Evolutionary conservation across 2,113 vertebrate species (phyloP), one percentile per base, ranked within the genome.

Genomic region (Neolamprologus brichardi): DNA sequence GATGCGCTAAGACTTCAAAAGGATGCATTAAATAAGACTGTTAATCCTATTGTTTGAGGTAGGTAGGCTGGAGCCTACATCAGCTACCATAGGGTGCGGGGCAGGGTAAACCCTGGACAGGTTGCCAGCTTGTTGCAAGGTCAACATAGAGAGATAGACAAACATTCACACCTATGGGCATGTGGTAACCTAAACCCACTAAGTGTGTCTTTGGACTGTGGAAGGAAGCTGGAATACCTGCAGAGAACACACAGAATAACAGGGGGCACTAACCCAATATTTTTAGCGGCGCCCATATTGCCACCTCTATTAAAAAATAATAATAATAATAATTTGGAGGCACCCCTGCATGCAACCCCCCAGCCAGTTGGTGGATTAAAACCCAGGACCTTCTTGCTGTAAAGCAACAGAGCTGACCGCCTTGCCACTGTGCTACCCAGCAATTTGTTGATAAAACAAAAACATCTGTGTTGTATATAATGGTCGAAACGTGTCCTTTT

Each of bases 181-280:
- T 37, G 0, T 37, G 0, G 60, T 37, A 37, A 3, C 10, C 32
- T 64, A 64, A 64, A 64, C 10, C 18, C 60, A 64, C 60, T 13
- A 37, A 64, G 32, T 64, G 32, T 64, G 32, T 5, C 60, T 64
- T 2, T 64, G 32, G 10, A 13, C 60, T 64, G 60, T 64, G 60
- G 10, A 37, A 64, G 60, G 60, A 64, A 64, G 60, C 60, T 64
- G 60, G 60, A 64, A n/a, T 20, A 37, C 32, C 10, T 64, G 32
- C 30, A 13, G 32, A 64, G 18, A 37, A 37, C 60, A 34, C 60
- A 64, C 17, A 34, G 17, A 64, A 30, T 60, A 34, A 34, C 60
- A 64, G 60, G 30, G 60, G 30, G 17, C 60, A 62, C 30, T 62
- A 62, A 34, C 30, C 58, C 60, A 12, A n/a, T 64, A 64, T 37